Evolutionary conservation across 2,888 invertebrate species (phyloP), one percentile per base, ranked within the genome.

Genomic region (Pelosia muscerda): DNA sequence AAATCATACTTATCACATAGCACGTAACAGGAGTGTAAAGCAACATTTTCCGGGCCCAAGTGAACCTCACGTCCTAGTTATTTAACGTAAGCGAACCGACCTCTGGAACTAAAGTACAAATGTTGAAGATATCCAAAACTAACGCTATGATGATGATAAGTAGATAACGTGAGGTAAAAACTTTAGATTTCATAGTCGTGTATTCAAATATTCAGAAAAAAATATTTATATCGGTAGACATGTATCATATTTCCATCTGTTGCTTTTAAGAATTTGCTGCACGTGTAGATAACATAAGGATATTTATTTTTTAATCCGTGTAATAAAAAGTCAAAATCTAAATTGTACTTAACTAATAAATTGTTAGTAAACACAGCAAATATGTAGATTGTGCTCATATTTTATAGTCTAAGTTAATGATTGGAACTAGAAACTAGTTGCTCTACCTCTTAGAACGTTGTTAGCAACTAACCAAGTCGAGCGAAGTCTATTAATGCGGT

Each of bases 341-440:
- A 34, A 34, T 23, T 59, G 10, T 38, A n/a, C n/a, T n/a, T n/a
- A 54, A 26, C 22, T 26, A 26, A 9, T 19, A 55, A 42, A 42
- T 19, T 25, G n/a, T 53, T n/a, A 19, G 31, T 22, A 64, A 64
- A 49, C 23, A 59, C 19, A 15, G 54, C 15, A 23, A 55, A 28
- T 54, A 34, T 42, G 25, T 19, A 57, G n/a, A n/a, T n/a, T n/a
- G n/a, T n/a, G n/a, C n/a, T n/a, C 2, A 49, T 31, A 66, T 56
- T 66, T n/a, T 57, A 61, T 69, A 70, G 69, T 66, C 71, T 78
- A 66, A 72, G 68, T 64, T 77, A 77, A 80, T 71, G 60, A 72
- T 72, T 69, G 61, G 58, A 75, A 69, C 71, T 75, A 75, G 81
- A 73, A 78, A 78, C 78, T 69, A 58, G 81, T 69, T 69, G 59